Conservation (phyloP, 2,888 invertebrate genomes). For the Phoenoteleia sp. region DNA sequence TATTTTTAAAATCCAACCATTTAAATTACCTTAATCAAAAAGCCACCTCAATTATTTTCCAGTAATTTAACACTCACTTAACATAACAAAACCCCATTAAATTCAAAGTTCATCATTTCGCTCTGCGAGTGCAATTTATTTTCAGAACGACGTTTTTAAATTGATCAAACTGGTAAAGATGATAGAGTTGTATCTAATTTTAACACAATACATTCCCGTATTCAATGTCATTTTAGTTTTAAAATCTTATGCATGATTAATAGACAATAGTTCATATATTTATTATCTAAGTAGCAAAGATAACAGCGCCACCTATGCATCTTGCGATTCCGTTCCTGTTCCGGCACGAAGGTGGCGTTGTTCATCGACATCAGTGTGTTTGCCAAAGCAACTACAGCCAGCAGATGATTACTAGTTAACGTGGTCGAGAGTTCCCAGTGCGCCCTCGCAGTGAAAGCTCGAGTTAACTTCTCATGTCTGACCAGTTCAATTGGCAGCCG, state of each 20-base stretch:
- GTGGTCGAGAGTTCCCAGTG: conserved; percentile 99
- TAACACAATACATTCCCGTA: conserved; percentile 55
- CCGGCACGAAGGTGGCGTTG: conserved; percentile 97
- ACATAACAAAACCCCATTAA: too few species aligned
- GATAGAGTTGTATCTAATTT: conserved; percentile 58
- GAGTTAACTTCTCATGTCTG: conserved; percentile 92
- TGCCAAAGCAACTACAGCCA: conserved; percentile 97
- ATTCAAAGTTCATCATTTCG: too few species aligned
- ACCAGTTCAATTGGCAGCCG: conserved; percentile 91
- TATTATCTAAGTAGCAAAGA: too few species aligned
- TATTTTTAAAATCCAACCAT: too few species aligned
- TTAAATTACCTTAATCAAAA: too few species aligned
- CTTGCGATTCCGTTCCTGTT: conserved; percentile 93
- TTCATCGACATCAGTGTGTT: conserved; percentile 99
- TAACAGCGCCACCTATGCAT: conserved; percentile 88
- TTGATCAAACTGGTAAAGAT: conserved; percentile 8
- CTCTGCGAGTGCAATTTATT: not conserved
- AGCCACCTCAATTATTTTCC: too few species aligned
- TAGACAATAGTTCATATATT: too few species aligned
- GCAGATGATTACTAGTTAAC: conserved; percentile 97
- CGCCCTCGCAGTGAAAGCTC: conserved; percentile 94
- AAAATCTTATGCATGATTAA: too few species aligned
- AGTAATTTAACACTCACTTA: too few species aligned
- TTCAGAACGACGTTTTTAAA: not conserved
- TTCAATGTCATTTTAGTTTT: too few species aligned